Base-by-base conservation (phyloP, 1,140 invertebrate species). In the Philotrypesis tridentata region DNA sequence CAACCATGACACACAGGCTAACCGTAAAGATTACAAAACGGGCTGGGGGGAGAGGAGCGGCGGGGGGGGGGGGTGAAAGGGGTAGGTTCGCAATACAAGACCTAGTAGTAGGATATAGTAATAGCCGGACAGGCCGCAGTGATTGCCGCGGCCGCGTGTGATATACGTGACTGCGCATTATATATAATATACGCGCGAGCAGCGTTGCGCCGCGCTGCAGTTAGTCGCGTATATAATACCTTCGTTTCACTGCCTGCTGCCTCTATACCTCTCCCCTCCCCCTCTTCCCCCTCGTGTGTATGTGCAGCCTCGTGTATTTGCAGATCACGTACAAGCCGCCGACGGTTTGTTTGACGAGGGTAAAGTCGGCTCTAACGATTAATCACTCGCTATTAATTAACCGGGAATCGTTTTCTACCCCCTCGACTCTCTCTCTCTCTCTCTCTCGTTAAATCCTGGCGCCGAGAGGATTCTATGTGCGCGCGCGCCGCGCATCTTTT, bases 351-450 rank as follows among this genome's bases (percentile, higher is more conserved):
- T 89, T 89, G 87, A 89, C 87, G 86, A 89, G 87, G 86, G 87
- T 89, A 85, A 60, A 74, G 82, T 82, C 63, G 79, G 55, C 85
- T 84, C 84, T 72, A 82, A 84, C 87, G 87, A 89, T 90, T 89
- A 90, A 88, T 89, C 88, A 89, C 85, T 85, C 83, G 83, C 87
- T 89, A 89, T 89, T 89, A 90, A 89, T 90, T 89, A 89, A 88
- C 88, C 85, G 81, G 84, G 83, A 87, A 87, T 89, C 85, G 84
- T 63, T 82, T 72, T 23, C 77, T 23, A 60, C 48, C 70, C 70
- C 48, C 14, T 63, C 74, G n/a, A n/a, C n/a, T 68, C 40, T 0
- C 63, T 7, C 73, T 33, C 25, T n/a, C 37, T 70, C 74, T 37
- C 63, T 67, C 71, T 31, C 76, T 70, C 21, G 67, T 55, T 55